Base-by-base conservation (phyloP, 2,113 vertebrate species). In the Aldabrachelys gigantea region DNA sequence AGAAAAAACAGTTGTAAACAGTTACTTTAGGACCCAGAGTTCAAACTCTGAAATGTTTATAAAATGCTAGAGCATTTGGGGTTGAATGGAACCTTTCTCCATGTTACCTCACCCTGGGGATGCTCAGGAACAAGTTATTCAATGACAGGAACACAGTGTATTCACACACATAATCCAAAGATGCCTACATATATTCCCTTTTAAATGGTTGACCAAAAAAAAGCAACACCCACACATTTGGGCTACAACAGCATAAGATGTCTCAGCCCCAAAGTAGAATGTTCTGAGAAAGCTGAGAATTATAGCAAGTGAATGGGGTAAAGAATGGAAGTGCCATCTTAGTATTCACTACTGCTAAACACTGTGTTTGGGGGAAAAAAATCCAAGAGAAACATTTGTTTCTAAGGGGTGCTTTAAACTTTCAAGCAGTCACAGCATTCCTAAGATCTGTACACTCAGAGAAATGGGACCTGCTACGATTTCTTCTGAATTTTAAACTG, bases 211-310 rank as follows among this genome's bases (percentile, higher is more conserved):
- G 41, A 49, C 35, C 13, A 27, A 47, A 87, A 81, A 93, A n/a
- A 0, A 38, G 24, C 54, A 49, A 3, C 35, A 78, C 76, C 31
- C 53, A 72, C 52, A 35, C 56, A 24, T 0, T 25, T 49, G 47
- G 5, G 2, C 65, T 65, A 49, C 24, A 78, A 22, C 2, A 19
- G 19, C 0, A 0, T 38, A 47, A 85, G 21, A 5, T 72, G 38
- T 81, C 31, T 10, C 22, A 82, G 52, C 27, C 65, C 16, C 56
- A 50, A 5, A 2, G 10, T 3, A 1, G 54, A 29, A 22, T 52
- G 22, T 76, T 57, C 12, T 8, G 35, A 84, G 12, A 62, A 84
- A 31, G 62, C 35, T 84, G 59, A 54, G 80, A 89, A 35, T 76
- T n/a, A 35, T 72, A 49, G 65, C 31, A n/a, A 38, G 14, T 0